These are phyloP conservation scores for Campodea augens DNA, from an alignment of 1,140 invertebrate genomes.

Conservation along the genomic window DNA sequence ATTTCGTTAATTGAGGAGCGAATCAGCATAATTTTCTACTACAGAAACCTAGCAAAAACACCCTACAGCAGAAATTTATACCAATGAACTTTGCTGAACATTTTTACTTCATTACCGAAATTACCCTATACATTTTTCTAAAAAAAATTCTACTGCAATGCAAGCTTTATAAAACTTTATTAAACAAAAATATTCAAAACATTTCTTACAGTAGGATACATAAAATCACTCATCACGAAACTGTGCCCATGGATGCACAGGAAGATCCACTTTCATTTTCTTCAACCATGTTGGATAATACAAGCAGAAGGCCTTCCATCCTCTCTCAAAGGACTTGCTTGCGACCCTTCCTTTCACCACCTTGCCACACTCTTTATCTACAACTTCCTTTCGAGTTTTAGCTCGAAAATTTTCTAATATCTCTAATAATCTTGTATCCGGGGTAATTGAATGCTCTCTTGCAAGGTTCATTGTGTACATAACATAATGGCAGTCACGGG, in stretches of 20 bases:
- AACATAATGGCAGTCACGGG: neutral
- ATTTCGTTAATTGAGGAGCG: too few species aligned
- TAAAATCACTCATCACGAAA: too few species aligned
- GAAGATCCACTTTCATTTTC: conserved; percentile 2
- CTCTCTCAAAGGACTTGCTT: conserved; percentile 3
- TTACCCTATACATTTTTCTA: too few species aligned
- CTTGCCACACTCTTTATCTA: conserved; percentile 6
- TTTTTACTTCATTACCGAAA: too few species aligned
- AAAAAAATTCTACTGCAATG: too few species aligned
- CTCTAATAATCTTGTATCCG: conserved; percentile 26
- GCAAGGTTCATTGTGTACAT: conserved; percentile 7
- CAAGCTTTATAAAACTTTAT: too few species aligned
- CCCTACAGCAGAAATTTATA: too few species aligned
- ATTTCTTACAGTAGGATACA: too few species aligned
- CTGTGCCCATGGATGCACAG: conserved; percentile 7
- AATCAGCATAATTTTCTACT: too few species aligned
- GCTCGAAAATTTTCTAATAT: conserved; percentile 32
- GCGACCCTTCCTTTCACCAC: neutral
- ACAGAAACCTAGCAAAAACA: too few species aligned
- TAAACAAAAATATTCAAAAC: too few species aligned
- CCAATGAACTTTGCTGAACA: too few species aligned
- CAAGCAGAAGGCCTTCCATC: conserved; percentile 1
- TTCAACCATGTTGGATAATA: conserved; percentile 3
- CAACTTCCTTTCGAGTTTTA: conserved; percentile 11
- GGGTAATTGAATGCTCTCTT: neutral